Evolutionary conservation across 1,140 invertebrate species (phyloP).

Genomic region (Aphis craccivora): DNA sequence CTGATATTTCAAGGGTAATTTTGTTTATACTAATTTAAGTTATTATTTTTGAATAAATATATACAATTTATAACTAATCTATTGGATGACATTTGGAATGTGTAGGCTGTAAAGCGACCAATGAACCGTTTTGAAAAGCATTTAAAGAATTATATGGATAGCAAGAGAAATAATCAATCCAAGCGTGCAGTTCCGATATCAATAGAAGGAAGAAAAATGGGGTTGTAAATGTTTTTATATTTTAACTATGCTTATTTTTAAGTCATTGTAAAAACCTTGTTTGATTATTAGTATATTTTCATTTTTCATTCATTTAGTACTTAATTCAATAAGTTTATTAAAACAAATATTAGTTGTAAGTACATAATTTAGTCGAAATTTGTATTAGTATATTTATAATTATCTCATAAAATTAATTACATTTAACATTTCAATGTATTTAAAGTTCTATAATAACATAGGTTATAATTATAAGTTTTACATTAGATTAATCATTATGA

Average conservation of each 20-base stretch:
- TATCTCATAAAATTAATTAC: background rate
- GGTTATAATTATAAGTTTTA: background rate
- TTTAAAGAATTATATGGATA: conserved; percentile 87
- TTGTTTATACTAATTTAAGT: conserved; percentile 54
- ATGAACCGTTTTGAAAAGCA: conserved; percentile 89
- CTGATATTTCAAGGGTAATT: conserved; percentile 81
- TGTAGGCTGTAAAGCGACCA: conserved; percentile 80
- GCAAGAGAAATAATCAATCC: conserved; percentile 78
- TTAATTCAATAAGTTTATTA: conserved; percentile 9
- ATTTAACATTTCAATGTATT: background rate
- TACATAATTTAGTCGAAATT: background rate
- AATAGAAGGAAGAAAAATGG: conserved; percentile 95
- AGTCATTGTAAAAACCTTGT: background rate
- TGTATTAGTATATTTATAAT: background rate
- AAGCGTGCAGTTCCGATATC: conserved; percentile 90
- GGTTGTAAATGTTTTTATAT: conserved; percentile 70
- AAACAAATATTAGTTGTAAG: conserved; percentile 29
- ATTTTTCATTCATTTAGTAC: background rate
- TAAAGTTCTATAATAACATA: background rate
- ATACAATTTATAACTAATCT: background rate
- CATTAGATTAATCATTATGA: background rate
- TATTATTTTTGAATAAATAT: background rate
- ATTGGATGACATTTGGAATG: conserved; percentile 24
- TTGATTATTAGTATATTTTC: background rate
- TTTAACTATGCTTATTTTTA: background rate